A percentile compares a stretch with the other conserved stretches of the same genome.
These are phyloP conservation scores for Buteo buteo DNA, from an alignment of 2,113 vertebrate species.

Conservation along the genomic window DNA sequence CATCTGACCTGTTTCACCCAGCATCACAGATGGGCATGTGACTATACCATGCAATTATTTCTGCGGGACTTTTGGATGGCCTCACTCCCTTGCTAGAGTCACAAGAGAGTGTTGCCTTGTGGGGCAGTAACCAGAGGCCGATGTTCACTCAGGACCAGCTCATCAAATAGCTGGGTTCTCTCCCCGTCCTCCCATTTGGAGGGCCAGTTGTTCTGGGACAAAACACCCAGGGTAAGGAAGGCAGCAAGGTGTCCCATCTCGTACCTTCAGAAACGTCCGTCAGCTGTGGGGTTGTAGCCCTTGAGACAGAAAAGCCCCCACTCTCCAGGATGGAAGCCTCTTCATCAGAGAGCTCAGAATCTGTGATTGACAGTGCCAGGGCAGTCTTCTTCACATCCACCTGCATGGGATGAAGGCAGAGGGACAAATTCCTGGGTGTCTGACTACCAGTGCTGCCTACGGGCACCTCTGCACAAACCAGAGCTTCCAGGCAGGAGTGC, in stretches of 20 bases:
- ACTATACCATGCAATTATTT: not conserved
- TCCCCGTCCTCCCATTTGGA: not conserved
- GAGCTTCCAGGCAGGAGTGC: not conserved
- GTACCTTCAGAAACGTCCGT: constrained; percentile 93
- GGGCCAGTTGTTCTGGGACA: not conserved
- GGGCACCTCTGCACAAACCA: not conserved
- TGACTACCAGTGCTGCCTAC: not conserved
- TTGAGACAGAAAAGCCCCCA: constrained; percentile 94
- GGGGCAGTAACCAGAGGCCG: not conserved
- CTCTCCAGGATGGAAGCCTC: constrained; percentile 97
- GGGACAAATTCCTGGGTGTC: not conserved
- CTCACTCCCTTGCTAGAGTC: not conserved
- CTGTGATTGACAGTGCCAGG: constrained; percentile 95
- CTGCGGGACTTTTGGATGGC: not conserved
- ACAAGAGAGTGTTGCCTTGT: not conserved
- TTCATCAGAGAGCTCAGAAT: constrained; percentile 96
- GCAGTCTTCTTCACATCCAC: constrained; percentile 90
- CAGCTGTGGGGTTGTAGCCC: constrained; percentile 95
- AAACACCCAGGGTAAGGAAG: not conserved
- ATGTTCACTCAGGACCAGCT: not conserved
- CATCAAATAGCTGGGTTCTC: not conserved
- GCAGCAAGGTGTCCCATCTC: not conserved
- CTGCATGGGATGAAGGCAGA: constrained; percentile 58
- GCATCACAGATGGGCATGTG: not conserved
- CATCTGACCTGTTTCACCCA: not conserved